Percentiles rank a stretch among this genome's conserved stretches.
These are phyloP conservation scores for Gymnoscelis rufifasciata DNA, from an alignment of 2,888 invertebrate species.

Conservation along the genomic window DNA sequence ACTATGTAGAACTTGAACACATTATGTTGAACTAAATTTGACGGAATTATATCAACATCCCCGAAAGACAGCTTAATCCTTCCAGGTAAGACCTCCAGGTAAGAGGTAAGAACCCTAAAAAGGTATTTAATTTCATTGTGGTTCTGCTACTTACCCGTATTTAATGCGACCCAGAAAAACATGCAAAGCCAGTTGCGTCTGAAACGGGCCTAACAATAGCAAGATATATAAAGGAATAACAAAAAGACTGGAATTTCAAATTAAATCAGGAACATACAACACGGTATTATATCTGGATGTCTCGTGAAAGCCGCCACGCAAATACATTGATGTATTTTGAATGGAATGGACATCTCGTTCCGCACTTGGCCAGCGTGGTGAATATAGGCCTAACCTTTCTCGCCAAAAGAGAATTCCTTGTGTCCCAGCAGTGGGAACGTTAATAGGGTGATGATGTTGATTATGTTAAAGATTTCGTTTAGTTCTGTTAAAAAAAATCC, in stretches of 20 bases:
- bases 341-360: not conserved
- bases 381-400: too few species aligned
- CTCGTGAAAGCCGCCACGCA: not conserved
- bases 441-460: too few species aligned
- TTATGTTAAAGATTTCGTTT: too few species aligned
- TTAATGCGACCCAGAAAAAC: not conserved
- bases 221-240: not conserved
- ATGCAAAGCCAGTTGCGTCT: not conserved
- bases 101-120: not conserved
- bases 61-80: not conserved
- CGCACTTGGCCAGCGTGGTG: too few species aligned
- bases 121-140: slow-evolving; percentile 1
- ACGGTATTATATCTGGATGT: not conserved
- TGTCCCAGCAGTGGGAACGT: too few species aligned
- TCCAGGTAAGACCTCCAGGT: not conserved
- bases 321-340: not conserved
- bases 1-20: too few species aligned
- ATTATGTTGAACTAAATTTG: too few species aligned
- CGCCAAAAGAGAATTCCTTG: too few species aligned
- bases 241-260: slow-evolving; percentile 1
- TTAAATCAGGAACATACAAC: not conserved
- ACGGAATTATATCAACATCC: too few species aligned
- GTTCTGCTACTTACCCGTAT: slow-evolving; percentile 2
- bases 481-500: too few species aligned
- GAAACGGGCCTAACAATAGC: not conserved